These are phyloP conservation scores for Hybognathus amarus DNA, from an alignment of 2,797 vertebrate genomes.

Conservation along the genomic window DNA sequence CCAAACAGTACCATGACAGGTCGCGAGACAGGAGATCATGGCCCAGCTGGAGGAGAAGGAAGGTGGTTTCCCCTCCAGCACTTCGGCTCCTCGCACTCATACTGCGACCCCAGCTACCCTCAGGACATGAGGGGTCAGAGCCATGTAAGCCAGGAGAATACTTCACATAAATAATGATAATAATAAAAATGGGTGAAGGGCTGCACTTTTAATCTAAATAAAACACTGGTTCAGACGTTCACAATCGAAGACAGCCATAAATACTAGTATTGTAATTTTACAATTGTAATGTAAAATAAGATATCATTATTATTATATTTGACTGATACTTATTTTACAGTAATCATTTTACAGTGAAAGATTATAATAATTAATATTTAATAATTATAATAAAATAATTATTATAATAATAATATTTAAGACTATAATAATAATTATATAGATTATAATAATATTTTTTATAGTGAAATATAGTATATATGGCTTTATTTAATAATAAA, in stretches of 20 bases:
- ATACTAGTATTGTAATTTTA: neutral
- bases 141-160: constrained; percentile 46
- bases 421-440: no score
- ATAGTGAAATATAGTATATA: neutral
- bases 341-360: neutral
- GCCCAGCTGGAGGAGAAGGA: constrained; percentile 95
- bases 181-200: neutral
- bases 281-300: neutral
- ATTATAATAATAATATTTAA: no score
- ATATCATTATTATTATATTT: neutral
- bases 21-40: constrained; percentile 93
- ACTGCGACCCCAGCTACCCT: constrained; percentile 88
- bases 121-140: constrained; percentile 81
- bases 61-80: constrained; percentile 94
- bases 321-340: neutral
- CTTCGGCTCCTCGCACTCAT: constrained; percentile 90
- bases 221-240: neutral
- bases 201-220: neutral
- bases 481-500: neutral
- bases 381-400: no score
- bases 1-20: no score
- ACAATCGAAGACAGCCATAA: neutral
- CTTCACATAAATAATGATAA: neutral
- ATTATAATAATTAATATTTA: neutral
- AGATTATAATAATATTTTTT: no score